Base-by-base conservation (phyloP, 1,140 invertebrate genomes). In the Cheumatopsyche charites region DNA sequence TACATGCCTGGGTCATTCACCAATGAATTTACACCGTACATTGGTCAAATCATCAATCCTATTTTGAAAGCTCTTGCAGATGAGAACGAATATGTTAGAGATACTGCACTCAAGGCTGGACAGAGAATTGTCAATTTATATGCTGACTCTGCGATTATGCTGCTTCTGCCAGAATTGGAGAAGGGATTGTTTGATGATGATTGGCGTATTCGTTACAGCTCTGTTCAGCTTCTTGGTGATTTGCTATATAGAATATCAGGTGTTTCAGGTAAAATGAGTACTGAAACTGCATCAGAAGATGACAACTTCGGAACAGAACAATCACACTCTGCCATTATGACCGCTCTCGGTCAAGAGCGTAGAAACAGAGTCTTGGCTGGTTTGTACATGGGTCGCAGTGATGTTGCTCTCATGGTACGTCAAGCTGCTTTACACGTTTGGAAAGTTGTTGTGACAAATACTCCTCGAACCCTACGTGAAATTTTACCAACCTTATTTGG, bases 291-390 rank as follows among this genome's bases (percentile, higher is more conserved):
- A 1, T 94, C 92, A 77, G 98, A 99, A 80, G 98, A 99, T 83
- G 98, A 99, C 80, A 99, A 98, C 81, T 98, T 99, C 84, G 98
- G 97, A 65, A 98, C 98, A 0, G 97, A 99, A 83, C 92, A 95
- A 77, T 98, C 96, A 0, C 95, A 98, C 78, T 87, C 90, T 80
- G 94, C 94, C 0, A 98, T 99, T 74, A 92, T 98, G 68, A 87
- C 87, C 19, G 90, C 93, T 5, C 84, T 99, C 4, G 97, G 98
- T 9, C 87, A 87, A 2, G 95, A 98, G 76, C 85, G 96, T 62
- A 86, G 97, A 67, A 98, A 99, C 80, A 83, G 96, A 41, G 96
- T 99, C 2, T 81, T 99, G 23, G 95, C 97, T 43, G 97, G 97
- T 9, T 83, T 99, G 15, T 99, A 99, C 79, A 98, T 99, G 95